Evolutionary conservation across 2,797 vertebrate species (phyloP).

Genomic region (Lacerta agilis): DNA sequence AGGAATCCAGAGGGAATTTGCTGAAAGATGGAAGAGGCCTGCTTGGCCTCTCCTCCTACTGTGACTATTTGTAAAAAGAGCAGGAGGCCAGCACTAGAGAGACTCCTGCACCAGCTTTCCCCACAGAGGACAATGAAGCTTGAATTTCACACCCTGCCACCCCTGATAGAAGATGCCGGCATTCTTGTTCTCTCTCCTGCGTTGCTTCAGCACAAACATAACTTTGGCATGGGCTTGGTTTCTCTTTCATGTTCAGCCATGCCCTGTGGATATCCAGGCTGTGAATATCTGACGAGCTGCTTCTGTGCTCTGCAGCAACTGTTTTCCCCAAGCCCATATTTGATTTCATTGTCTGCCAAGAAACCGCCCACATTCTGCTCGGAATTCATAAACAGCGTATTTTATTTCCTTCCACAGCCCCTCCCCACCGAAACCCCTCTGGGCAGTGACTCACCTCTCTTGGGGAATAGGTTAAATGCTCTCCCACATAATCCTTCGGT

Average conservation of each 20-base stretch:
- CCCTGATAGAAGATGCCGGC: neutral
- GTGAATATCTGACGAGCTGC: slow-evolving; percentile 22
- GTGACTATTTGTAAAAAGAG: no score
- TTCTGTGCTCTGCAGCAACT: slow-evolving; percentile 57
- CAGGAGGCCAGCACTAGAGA: neutral
- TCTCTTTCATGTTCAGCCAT: slow-evolving; percentile 32
- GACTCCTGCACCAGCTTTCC: neutral
- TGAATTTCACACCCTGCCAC: neutral
- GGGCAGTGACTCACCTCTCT: slow-evolving; percentile 40
- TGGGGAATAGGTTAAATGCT: slow-evolving; percentile 26
- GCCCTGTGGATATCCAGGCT: slow-evolving; percentile 28
- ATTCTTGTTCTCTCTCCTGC: slow-evolving; percentile 2
- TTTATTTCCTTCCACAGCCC: slow-evolving; percentile 15
- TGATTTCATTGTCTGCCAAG: slow-evolving; percentile 55
- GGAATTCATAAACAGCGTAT: slow-evolving; percentile 40
- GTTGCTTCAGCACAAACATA: neutral
- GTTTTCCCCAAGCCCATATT: slow-evolving; percentile 45
- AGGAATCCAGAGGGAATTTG: no score
- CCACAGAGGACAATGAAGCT: neutral
- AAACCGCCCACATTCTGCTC: slow-evolving; percentile 38
- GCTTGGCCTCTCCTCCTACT: neutral
- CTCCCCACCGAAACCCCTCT: slow-evolving; percentile 21
- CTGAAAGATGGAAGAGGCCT: neutral
- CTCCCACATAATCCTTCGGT: slow-evolving; percentile 38
- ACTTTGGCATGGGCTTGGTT: slow-evolving; percentile 10